A percentile compares a stretch with the other conserved stretches of the same genome.
Conservation (phyloP, 53 echinoderm and acorn worm genomes). For the Paracentrotus lividus region DNA sequence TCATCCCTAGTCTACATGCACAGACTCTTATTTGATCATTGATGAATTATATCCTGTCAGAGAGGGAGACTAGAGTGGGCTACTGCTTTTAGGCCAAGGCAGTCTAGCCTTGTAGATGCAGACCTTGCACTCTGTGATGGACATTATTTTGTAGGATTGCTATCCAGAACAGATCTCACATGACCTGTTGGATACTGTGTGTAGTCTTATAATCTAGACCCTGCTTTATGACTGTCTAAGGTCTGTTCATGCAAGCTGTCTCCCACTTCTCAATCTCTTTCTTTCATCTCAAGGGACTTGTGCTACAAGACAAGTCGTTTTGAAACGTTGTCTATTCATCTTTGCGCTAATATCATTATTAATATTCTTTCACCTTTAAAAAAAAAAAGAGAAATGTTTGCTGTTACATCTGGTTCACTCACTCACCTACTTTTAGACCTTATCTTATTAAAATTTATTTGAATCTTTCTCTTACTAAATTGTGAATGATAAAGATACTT, state of each 20-base stretch:
- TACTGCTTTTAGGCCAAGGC: too few species aligned
- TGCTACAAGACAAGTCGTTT: neutral
- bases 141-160: too few species aligned
- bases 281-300: neutral
- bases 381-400: slow-evolving; percentile 11
- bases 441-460: neutral
- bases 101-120: too few species aligned
- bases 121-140: too few species aligned
- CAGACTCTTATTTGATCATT: too few species aligned
- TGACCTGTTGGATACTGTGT: too few species aligned
- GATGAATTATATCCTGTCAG: too few species aligned
- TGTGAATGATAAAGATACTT: neutral
- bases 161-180: too few species aligned
- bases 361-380: slow-evolving; percentile 13
- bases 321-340: slow-evolving; percentile 16
- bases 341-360: slow-evolving; percentile 14
- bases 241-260: too few species aligned
- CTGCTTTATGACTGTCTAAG: neutral
- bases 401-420: neutral
- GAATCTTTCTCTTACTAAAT: neutral
- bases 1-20: neutral
- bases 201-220: too few species aligned
- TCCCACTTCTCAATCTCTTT: too few species aligned
- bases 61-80: too few species aligned
- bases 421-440: neutral